These are phyloP conservation scores for Egretta garzetta DNA, from an alignment of 2,113 vertebrate species.

Conservation along the genomic window DNA sequence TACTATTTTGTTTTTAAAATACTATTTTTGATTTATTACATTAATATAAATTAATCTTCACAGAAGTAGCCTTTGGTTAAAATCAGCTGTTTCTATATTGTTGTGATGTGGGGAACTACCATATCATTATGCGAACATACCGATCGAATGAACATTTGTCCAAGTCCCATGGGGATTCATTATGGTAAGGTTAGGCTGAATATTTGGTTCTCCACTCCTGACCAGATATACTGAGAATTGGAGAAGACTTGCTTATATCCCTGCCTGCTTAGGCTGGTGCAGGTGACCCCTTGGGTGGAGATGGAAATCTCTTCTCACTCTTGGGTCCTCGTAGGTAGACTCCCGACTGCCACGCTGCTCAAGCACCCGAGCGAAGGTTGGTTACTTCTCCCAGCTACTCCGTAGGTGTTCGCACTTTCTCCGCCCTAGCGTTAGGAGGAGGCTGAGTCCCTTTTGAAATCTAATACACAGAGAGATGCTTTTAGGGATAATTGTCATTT, in stretches of 20 bases:
- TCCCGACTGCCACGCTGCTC: neutral
- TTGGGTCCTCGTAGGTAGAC: neutral
- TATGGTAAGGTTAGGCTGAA: neutral
- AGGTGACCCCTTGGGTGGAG: neutral
- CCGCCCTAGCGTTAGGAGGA: fast-evolving
- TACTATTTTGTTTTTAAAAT: neutral
- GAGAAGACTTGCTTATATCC: neutral
- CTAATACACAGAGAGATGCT: neutral
- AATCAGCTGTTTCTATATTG: neutral
- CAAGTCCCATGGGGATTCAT: neutral
- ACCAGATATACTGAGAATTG: neutral
- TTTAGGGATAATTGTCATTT: neutral
- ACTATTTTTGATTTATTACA: neutral
- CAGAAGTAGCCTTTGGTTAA: neutral
- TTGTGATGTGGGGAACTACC: neutral
- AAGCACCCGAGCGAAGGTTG: neutral
- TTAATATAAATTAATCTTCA: neutral
- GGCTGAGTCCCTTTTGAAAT: neutral
- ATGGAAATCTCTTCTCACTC: neutral
- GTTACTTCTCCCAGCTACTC: neutral
- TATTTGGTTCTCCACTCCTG: neutral
- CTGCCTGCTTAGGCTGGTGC: neutral
- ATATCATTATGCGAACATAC: neutral
- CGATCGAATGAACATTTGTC: neutral
- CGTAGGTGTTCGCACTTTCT: neutral